Percentiles rank a stretch among this genome's conserved stretches.
Conservation (phyloP, 2,888 invertebrate genomes). For the Lomographa bimaculata region DNA sequence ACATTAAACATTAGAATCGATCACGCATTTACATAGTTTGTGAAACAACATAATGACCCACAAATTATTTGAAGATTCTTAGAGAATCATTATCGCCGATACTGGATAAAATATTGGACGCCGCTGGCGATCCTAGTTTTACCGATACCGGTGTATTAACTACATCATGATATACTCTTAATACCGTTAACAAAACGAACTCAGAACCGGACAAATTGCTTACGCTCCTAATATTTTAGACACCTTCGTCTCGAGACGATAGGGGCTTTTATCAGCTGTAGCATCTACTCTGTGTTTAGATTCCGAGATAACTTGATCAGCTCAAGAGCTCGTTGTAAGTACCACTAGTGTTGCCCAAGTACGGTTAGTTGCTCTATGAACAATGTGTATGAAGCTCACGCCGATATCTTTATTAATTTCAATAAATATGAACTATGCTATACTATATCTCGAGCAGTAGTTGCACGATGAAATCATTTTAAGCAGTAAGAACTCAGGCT, state of each 20-base stretch:
- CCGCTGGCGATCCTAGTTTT: slow-evolving; percentile 42
- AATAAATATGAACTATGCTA: too few species aligned
- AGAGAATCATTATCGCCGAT: slow-evolving; percentile 33
- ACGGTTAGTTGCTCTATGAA: slow-evolving; percentile 38
- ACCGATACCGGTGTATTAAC: slow-evolving; percentile 47
- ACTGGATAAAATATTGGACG: slow-evolving; percentile 39
- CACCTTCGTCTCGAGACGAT: slow-evolving; percentile 69
- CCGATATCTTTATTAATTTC: slow-evolving; percentile 42
- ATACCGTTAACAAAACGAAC: slow-evolving; percentile 73
- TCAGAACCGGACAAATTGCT: slow-evolving; percentile 80
- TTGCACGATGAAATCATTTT: slow-evolving; percentile 56
- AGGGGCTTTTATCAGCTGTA: slow-evolving; percentile 62
- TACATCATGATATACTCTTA: slow-evolving; percentile 35
- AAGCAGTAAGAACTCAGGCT: too few species aligned
- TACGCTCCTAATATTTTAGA: slow-evolving; percentile 78
- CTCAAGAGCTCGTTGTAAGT: slow-evolving; percentile 44
- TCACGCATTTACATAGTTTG: slow-evolving; percentile 5
- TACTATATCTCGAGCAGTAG: too few species aligned
- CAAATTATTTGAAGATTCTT: slow-evolving; percentile 30
- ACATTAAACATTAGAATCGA: slow-evolving; percentile 16
- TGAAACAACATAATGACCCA: slow-evolving; percentile 27
- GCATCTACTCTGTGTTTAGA: slow-evolving; percentile 72
- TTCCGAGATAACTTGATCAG: slow-evolving; percentile 73
- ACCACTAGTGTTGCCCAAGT: slow-evolving; percentile 45
- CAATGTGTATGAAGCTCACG: slow-evolving; percentile 28